Evolutionary conservation across 1,140 invertebrate species (phyloP), one percentile per base, ranked within the genome.

Genomic region (Mercenaria mercenaria): DNA sequence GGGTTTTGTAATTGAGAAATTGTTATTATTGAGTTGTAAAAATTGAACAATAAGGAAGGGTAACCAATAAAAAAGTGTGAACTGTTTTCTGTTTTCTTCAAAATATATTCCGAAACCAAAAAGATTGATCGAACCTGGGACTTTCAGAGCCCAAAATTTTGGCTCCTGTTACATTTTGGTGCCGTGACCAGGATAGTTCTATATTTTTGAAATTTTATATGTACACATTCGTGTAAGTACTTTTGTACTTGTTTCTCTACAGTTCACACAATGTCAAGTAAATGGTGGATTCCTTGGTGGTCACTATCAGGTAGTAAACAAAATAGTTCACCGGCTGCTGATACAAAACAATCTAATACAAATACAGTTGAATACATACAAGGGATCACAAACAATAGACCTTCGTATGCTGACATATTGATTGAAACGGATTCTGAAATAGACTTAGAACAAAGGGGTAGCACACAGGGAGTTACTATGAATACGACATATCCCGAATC

Each of bases 161-260:
- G 59, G 59, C 59, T 64, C 59, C 59, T 64, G 59, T 64, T 64
- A 64, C 59, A 64, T 64, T 56, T 64, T 20, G 59, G 20, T 20
- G 20, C 59, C 20, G 20, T 20, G n/a, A 20, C 59, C 20, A n/a
- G 59, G n/a, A n/a, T 10, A n/a, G 20, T 64, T 47, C 15, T n/a
- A 20, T 64, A 64, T 64, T 64, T 64, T 64, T 23, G 59, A 64
- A 64, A 26, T 64, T 64, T 64, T 64, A 64, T 26, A 64, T 64
- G 59, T 64, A 15, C 59, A 26, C 26, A 29, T 64, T 64, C 15
- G 26, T 64, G 59, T 64, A 64, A 64, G 26, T 64, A 29, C 59
- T 29, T 64, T 64, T 23, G 52, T 1, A 64, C 59, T 64, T 64
- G 29, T 26, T n/a, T n/a, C n/a, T n/a, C n/a, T n/a, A n/a, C n/a